Percentiles rank a stretch among this genome's conserved stretches.
These are phyloP conservation scores for Meloidogyne chitwoodi DNA, from an alignment of 1,140 invertebrate species.

Conservation along the genomic window DNA sequence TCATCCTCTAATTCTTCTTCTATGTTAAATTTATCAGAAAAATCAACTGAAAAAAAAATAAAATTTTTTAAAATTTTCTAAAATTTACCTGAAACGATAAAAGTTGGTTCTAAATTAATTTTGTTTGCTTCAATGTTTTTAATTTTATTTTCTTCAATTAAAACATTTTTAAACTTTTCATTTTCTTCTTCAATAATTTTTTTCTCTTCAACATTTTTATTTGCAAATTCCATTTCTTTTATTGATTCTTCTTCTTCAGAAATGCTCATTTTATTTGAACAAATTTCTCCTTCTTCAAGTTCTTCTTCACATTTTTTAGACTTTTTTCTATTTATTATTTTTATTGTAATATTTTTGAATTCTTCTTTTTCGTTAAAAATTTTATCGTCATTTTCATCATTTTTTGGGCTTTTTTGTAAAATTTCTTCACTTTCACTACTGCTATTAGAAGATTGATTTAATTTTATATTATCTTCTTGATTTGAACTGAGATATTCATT, in stretches of 20 bases:
- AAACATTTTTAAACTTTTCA: background rate
- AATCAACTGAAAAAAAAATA: background rate
- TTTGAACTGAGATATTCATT: background rate
- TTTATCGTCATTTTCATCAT: background rate
- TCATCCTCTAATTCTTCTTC: background rate
- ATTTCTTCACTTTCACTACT: background rate
- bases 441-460: background rate
- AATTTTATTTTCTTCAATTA: background rate
- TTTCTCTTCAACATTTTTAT: background rate
- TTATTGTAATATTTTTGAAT: background rate
- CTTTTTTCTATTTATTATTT: background rate
- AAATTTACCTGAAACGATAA: background rate
- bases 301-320: background rate
- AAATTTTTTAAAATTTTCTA: background rate
- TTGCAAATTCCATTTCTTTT: background rate
- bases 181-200: background rate
- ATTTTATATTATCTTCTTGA: background rate
- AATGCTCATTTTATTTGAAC: background rate
- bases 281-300: conserved; percentile 9
- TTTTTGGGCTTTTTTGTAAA: background rate
- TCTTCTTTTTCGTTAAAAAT: background rate
- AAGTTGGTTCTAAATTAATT: background rate
- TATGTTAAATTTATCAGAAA: background rate
- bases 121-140: background rate
- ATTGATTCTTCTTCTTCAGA: background rate